These are phyloP conservation scores for Leptinotarsa haldemani DNA, from an alignment of 2,888 invertebrate species.

Conservation along the genomic window DNA sequence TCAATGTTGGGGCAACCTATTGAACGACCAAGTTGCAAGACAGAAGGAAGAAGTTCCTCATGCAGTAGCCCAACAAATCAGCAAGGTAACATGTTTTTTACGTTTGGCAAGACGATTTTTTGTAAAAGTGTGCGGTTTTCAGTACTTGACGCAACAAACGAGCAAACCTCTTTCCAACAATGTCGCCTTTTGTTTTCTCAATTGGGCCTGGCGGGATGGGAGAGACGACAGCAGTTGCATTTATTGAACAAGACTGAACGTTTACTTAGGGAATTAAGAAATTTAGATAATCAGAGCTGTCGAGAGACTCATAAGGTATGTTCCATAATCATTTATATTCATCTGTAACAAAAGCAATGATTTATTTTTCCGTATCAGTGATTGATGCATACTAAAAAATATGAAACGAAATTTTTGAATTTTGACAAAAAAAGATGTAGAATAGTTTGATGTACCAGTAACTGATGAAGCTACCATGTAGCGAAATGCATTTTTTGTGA, in stretches of 20 bases:
- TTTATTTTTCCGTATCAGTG: too few species aligned
- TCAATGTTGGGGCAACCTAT: constrained; percentile 61
- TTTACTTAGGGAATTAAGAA: constrained; percentile 88
- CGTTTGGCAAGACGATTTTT: neutral
- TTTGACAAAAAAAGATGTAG: too few species aligned
- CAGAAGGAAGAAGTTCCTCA: constrained; percentile 43
- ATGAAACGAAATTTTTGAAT: neutral
- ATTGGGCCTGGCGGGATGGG: constrained; percentile 90
- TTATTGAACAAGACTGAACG: constrained; percentile 89
- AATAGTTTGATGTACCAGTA: too few species aligned
- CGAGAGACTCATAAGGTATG: constrained; percentile 88
- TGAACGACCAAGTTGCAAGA: constrained; percentile 56
- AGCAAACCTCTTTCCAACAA: constrained; percentile 77
- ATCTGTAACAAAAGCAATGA: too few species aligned
- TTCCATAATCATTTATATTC: too few species aligned
- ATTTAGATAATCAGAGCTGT: constrained; percentile 92
- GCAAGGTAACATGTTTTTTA: constrained; percentile 39
- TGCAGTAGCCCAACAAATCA: constrained; percentile 42
- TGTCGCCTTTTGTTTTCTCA: constrained; percentile 92
- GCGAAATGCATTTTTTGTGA: too few species aligned
- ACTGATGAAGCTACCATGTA: too few species aligned
- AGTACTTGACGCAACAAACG: constrained; percentile 31
- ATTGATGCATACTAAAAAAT: neutral
- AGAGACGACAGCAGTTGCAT: constrained; percentile 85
- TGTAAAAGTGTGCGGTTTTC: neutral